A percentile compares a stretch with the other conserved stretches of the same genome.
Evolutionary conservation across 2,797 vertebrate genomes (phyloP).

Genomic region (Gymnodraco acuticeps): DNA sequence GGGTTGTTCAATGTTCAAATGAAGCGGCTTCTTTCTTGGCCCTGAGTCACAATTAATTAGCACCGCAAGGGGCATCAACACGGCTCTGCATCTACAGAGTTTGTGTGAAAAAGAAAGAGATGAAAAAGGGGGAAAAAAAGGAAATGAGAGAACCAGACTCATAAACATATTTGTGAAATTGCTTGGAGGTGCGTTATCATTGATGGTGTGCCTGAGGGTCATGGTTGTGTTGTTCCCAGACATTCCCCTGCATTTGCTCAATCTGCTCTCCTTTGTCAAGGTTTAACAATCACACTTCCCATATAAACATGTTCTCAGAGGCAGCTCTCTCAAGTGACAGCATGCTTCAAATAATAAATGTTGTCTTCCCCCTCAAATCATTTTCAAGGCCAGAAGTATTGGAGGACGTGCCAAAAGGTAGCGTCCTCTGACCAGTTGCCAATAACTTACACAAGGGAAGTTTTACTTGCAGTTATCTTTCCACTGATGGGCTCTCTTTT

Average conservation of each 20-base stretch:
- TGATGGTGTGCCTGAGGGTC: constrained; percentile 31
- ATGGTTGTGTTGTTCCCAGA: constrained; percentile 21
- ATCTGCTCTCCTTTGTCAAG: background rate
- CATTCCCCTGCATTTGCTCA: constrained; percentile 15
- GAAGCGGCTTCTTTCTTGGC: constrained; percentile 63
- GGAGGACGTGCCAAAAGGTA: constrained; percentile 18
- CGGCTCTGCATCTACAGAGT: constrained; percentile 31
- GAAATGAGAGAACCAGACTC: constrained; percentile 24
- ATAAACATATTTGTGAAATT: constrained; percentile 45
- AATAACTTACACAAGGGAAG: constrained; percentile 3
- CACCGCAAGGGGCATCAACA: constrained; percentile 49
- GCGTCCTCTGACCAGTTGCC: constrained; percentile 3
- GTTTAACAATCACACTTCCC: constrained; percentile 16
- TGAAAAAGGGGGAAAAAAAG: constrained; percentile 28
- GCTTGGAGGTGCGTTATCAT: constrained; percentile 19
- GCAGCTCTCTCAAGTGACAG: constrained; percentile 9
- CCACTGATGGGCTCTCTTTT: constrained; percentile 13
- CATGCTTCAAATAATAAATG: constrained; percentile 23
- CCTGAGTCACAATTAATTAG: constrained; percentile 73
- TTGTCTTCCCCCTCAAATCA: constrained; percentile 25
- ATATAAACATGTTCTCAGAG: constrained; percentile 15
- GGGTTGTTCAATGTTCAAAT: constrained; percentile 59
- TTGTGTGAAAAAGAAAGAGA: constrained; percentile 25
- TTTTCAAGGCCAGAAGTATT: constrained; percentile 36
- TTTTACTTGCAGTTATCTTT: constrained; percentile 19